phyloP scores from a whole-genome alignment of 2,113 vertebrate genomes.

The Alligator sinensis region DNA sequence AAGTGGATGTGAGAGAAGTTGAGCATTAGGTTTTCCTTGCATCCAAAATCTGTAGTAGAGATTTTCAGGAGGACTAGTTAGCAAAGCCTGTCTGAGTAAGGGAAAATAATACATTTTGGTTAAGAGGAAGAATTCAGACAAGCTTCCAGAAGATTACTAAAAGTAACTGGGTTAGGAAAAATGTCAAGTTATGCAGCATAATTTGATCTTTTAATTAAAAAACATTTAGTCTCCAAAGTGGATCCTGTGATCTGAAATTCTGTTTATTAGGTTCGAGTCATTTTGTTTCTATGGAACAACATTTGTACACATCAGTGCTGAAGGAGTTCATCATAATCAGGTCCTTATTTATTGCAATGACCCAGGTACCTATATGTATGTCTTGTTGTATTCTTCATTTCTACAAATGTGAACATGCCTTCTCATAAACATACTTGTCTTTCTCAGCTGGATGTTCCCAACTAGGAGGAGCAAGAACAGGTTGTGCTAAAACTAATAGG shows the following conservation, averaged over 20 bases:
- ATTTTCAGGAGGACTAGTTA: neutral
- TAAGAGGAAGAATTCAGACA: neutral
- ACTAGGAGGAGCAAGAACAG: neutral
- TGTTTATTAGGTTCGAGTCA: neutral
- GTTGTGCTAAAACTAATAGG: neutral
- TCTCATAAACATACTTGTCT: neutral
- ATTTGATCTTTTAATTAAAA: neutral
- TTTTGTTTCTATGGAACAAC: neutral
- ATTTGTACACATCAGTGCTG: neutral
- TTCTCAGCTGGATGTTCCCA: neutral
- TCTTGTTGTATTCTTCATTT: neutral
- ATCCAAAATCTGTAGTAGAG: neutral
- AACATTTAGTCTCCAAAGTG: neutral
- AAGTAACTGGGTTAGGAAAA: neutral
- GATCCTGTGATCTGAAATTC: neutral
- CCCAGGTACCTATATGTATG: neutral
- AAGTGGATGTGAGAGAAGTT: too few relatives aligned
- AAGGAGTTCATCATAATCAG: neutral
- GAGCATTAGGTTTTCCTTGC: neutral
- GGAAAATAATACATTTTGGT: neutral
- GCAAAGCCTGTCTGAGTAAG: neutral
- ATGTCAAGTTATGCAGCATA: neutral
- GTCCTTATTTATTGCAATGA: conserved; percentile 6
- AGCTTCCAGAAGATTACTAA: neutral
- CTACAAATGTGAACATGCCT: neutral